Evolutionary conservation across 2,888 invertebrate genomes (phyloP), one percentile per base, ranked within the genome.

Genomic region (Argyresthia albistria): DNA sequence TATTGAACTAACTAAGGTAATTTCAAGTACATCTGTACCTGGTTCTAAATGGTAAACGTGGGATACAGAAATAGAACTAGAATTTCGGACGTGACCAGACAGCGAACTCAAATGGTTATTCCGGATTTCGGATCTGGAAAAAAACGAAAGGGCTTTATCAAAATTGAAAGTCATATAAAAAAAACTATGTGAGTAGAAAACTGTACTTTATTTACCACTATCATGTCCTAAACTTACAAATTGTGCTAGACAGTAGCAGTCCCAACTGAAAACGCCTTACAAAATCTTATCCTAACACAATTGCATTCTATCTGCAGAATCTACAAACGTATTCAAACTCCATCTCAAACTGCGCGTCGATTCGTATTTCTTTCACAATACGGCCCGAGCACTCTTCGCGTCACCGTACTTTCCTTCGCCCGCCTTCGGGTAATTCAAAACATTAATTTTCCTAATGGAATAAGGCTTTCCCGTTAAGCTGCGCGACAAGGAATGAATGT

Each of bases 361-460:
- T 14, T 46, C 46, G n/a, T 46, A 10, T 46, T 14, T 46, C 46
- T 42, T 42, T n/a, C 35, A 47, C 47, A 47, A 47, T 47, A 35
- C 25, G 47, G 11, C 42, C 42, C 42, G 42, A 42, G 42, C 25
- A 25, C 58, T 55, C 55, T 55, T 54, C 55, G 52, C 56, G 55
- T 52, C 56, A 55, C 50, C 54, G 56, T 25, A 46, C 54, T 51
- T 54, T 57, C 56, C 58, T 54, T 54, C 53, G 53, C 59, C 52
- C 54, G 54, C 56, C 61, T 65, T 62, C 67, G 66, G 67, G 76
- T 84, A 81, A 84, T 81, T 84, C 81, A 75, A 84, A 86, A 86
- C 87, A 88, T 87, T 88, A 86, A 88, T 88, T 88, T 87, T 80
- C 80, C 75, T 88, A 88, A 88, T 88, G 88, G 86, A 84, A 73